phyloP scores from a whole-genome alignment of 2,113 vertebrate species.

The Charina bottae region DNA sequence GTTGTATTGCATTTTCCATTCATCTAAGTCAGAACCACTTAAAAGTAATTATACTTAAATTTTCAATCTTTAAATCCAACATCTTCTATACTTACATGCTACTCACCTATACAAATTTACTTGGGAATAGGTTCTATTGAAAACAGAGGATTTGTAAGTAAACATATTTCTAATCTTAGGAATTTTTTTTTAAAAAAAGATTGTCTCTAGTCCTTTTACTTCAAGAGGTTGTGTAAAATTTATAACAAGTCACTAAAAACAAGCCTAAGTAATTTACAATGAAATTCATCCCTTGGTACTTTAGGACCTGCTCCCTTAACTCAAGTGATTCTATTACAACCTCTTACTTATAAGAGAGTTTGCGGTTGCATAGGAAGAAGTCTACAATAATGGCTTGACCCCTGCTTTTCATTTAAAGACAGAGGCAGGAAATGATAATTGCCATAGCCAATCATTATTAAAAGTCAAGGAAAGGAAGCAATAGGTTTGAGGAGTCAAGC shows the following conservation, averaged over 20 bases:
- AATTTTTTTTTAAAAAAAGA: neutral
- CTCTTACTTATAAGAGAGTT: neutral
- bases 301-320: slow-evolving; percentile 28
- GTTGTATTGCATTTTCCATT: neutral
- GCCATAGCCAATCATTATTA: neutral
- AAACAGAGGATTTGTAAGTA: neutral
- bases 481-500: neutral
- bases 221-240: neutral
- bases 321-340: slow-evolving; percentile 5
- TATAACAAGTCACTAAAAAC: slow-evolving; percentile 15
- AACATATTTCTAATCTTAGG: neutral
- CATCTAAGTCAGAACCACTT: neutral
- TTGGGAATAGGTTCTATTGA: neutral
- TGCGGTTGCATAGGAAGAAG: neutral
- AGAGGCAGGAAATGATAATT: neutral
- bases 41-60: neutral
- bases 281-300: neutral
- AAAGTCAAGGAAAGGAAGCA: neutral
- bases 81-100: neutral
- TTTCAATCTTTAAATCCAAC: neutral
- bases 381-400: neutral
- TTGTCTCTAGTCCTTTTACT: neutral
- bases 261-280: slow-evolving; percentile 7
- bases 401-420: neutral
- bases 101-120: too few species aligned